Evolutionary conservation across 2,113 vertebrate species (phyloP).

Genomic region (Cepphus grylle): DNA sequence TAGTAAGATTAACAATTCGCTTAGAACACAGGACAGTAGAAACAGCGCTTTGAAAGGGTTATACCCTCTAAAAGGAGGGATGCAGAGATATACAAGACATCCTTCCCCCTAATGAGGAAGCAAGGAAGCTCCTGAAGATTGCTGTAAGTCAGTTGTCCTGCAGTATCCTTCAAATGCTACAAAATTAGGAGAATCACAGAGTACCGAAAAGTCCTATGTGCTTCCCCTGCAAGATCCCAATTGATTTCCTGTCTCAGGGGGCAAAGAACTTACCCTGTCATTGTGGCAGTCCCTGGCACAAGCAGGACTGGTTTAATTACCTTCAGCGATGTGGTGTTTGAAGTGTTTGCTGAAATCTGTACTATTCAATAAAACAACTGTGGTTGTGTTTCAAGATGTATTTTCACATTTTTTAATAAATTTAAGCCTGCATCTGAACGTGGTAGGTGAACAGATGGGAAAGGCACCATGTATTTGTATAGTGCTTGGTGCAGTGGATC

Average conservation of each 20-base stretch:
- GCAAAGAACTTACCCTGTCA: background rate
- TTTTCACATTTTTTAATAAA: background rate
- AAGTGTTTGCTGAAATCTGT: background rate
- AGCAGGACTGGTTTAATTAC: background rate
- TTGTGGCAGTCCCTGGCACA: background rate
- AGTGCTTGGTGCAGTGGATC: background rate
- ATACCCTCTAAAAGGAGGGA: background rate
- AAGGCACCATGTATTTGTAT: background rate
- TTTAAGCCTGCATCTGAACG: background rate
- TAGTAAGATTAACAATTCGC: background rate
- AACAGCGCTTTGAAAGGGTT: background rate
- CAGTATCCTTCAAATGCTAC: background rate
- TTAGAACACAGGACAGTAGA: background rate
- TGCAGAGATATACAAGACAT: background rate
- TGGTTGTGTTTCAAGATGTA: background rate
- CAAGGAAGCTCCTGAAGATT: background rate
- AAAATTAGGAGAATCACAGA: rapidly evolving
- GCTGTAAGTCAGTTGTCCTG: background rate
- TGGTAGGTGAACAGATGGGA: background rate
- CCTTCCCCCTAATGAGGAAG: background rate
- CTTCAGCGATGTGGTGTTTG: background rate
- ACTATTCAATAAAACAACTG: background rate
- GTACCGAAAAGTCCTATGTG: rapidly evolving
- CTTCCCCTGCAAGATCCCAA: background rate
- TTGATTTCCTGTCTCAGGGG: background rate